Evolutionary conservation across 1,140 invertebrate genomes (phyloP).

Genomic region (Linepithema humile): DNA sequence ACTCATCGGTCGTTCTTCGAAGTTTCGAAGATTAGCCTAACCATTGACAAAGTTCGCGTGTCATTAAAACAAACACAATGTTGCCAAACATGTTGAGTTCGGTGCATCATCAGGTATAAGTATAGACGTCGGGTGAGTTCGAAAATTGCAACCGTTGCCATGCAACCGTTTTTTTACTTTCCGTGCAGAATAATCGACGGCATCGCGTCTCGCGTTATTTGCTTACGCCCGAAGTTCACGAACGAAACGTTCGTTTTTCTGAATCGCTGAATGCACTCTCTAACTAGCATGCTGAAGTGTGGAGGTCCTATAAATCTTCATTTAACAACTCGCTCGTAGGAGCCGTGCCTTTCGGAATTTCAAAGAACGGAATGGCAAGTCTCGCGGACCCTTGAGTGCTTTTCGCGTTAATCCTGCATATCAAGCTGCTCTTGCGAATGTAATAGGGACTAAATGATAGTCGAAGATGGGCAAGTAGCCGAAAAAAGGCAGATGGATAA

Average conservation of each 20-base stretch:
- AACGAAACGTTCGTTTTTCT: constrained; percentile 46
- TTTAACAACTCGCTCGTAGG: constrained; percentile 62
- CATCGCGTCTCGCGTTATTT: constrained; percentile 19
- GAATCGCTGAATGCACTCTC: not conserved
- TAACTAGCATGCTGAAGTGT: too few relatives aligned
- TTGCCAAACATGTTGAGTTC: constrained; percentile 5
- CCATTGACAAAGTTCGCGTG: constrained; percentile 34
- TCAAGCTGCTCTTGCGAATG: not conserved
- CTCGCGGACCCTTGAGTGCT: not conserved
- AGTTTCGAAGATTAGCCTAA: constrained; percentile 41
- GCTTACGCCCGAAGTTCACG: constrained; percentile 31
- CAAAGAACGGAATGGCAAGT: constrained; percentile 9
- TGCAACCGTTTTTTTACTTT: constrained; percentile 25
- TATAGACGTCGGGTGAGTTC: not conserved
- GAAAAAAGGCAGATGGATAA: not conserved
- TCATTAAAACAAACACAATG: constrained; percentile 54
- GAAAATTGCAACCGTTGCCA: constrained; percentile 54
- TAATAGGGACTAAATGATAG: not conserved
- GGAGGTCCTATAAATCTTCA: constrained; percentile 78
- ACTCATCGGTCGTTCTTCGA: constrained; percentile 26
- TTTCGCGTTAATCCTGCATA: not conserved
- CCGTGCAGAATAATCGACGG: constrained; percentile 52
- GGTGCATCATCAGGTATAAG: constrained; percentile 34
- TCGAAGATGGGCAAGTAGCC: too few relatives aligned
- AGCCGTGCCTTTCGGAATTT: constrained; percentile 46